These are phyloP conservation scores for Schizothorax lantsangensis DNA, from an alignment of 2,797 vertebrate genomes.

Conservation along the genomic window DNA sequence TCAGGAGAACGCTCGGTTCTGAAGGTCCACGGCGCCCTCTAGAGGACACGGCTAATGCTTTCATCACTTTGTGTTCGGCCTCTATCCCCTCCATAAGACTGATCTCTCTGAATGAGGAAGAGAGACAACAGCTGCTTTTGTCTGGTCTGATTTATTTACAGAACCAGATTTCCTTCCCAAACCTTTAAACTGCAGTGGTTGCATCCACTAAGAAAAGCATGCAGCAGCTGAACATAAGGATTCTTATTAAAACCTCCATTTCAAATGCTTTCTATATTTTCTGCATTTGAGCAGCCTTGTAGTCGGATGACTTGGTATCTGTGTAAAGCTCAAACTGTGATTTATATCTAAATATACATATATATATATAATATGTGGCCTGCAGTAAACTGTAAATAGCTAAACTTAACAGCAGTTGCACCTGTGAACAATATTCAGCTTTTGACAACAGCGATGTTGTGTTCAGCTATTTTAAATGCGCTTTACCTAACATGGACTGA, in stretches of 20 bases:
- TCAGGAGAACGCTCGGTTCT: slow-evolving; percentile 21
- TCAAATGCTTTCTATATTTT: slow-evolving; percentile 14
- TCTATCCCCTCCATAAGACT: slow-evolving; percentile 6
- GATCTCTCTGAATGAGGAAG: not conserved
- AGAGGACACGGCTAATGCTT: slow-evolving; percentile 63
- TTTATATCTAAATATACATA: not conserved
- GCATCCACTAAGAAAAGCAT: not conserved
- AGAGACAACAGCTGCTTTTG: slow-evolving; percentile 12
- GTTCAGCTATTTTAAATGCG: not conserved
- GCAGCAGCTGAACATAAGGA: not conserved
- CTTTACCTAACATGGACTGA: slow-evolving; percentile 8
- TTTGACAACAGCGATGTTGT: not conserved
- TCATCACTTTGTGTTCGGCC: slow-evolving; percentile 43
- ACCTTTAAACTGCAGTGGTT: not conserved
- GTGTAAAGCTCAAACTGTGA: slow-evolving; percentile 1
- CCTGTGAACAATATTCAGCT: slow-evolving; percentile 13
- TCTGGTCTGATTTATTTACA: not conserved
- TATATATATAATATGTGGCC: not conserved
- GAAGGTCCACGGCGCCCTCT: slow-evolving; percentile 71
- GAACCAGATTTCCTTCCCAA: slow-evolving; percentile 20
- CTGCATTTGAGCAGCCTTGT: not conserved
- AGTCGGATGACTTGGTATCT: not conserved
- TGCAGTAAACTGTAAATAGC: slow-evolving; percentile 18
- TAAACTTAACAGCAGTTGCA: not conserved
- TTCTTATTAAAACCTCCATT: slow-evolving; percentile 15